Evolutionary conservation across 1,140 invertebrate species (phyloP), one percentile per base, ranked within the genome.

Genomic region (Drosophila murphyi): DNA sequence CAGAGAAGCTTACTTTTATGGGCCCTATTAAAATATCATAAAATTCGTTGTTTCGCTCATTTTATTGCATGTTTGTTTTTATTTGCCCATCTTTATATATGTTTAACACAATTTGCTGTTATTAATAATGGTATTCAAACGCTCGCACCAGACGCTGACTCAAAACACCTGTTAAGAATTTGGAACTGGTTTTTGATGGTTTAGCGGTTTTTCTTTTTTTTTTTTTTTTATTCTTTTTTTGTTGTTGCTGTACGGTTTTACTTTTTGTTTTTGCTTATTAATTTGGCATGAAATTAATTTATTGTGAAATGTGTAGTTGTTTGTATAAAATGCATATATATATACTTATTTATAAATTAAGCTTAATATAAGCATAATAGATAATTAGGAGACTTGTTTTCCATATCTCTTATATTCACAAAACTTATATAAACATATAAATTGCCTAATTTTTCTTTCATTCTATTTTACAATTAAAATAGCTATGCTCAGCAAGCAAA

Each of bases 91-190:
- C 76, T 63, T 68, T 55, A 41, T 69, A 50, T 72, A 51, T 64
- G 41, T 82, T 79, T 79, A 82, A 82, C 79, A 72, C 65, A 80
- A 72, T 77, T 88, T 68, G 68, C 56, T 73, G 77, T 74, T 87
- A 79, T 88, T 87, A 87, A 82, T 87, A 79, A 82, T 68, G 68
- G 68, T 65, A 88, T 87, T 79, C 82, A 87, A 82, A 76, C 55
- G 51, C 51, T 62, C 47, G 37, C 32, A 20, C 8, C 52, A 51
- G 50, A 20, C 31, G 34, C 35, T 31, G 71, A 31, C 47, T 12
- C 67, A 34, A 67, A 74, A 72, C 83, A 87, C 83, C 83, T 87
- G 83, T 80, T 83, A 73, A 74, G 59, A 79, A 68, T 68, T 79
- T 82, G 34, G 48, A 88, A 88, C 83, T 67, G 80, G 85, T 88